phyloP scores from a whole-genome alignment of 1,140 invertebrate species.

The Brachionus angularis region DNA sequence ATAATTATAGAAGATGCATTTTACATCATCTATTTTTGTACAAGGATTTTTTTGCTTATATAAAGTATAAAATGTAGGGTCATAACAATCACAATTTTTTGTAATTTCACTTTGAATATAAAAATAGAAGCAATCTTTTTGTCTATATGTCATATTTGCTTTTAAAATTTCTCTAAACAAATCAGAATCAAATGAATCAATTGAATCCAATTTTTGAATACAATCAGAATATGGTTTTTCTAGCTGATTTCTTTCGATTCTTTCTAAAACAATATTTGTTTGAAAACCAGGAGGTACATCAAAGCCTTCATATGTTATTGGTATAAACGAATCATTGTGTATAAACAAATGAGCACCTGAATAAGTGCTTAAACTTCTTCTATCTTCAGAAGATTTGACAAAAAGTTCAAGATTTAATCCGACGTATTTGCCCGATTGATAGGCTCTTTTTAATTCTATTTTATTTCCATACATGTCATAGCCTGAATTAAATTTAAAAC shows the following conservation, averaged over 20 bases:
- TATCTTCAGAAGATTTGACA: not conserved
- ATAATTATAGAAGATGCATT: not conserved
- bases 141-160: not conserved
- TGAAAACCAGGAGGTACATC: not conserved
- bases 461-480: no score
- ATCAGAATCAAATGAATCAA: slow-evolving; percentile 27
- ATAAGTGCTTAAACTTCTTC: not conserved
- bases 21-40: not conserved
- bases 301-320: not conserved
- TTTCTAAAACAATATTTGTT: not conserved
- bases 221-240: slow-evolving; percentile 1
- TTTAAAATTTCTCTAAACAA: slow-evolving; percentile 2
- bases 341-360: slow-evolving; percentile 28
- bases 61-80: not conserved
- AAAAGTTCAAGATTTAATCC: slow-evolving; percentile 21
- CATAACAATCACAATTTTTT: not conserved
- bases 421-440: not conserved
- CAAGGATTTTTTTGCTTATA: not conserved
- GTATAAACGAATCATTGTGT: not conserved
- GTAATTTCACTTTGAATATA: not conserved
- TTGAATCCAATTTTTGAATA: not conserved
- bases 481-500: slow-evolving; percentile 17
- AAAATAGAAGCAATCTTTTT: not conserved
- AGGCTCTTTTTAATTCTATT: not conserved
- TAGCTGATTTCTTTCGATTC: not conserved